These are phyloP conservation scores for Poeciliopsis gracilis DNA, from an alignment of 2,797 vertebrate species.

Conservation along the genomic window DNA sequence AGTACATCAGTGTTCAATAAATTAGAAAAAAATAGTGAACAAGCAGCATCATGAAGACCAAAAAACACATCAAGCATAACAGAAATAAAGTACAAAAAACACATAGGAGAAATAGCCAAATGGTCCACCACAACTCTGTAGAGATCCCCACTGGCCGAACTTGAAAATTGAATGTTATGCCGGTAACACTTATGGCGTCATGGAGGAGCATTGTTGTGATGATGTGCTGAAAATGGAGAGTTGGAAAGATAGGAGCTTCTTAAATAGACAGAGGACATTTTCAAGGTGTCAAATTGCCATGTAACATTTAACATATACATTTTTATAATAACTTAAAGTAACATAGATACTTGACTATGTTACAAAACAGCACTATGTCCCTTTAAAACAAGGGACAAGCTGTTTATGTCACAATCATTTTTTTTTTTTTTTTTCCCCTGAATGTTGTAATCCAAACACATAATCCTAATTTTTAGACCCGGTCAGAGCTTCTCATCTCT, in stretches of 20 bases:
- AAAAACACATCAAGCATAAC: not conserved
- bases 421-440: not conserved
- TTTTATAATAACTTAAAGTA: too few relatives aligned
- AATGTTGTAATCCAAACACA: slow-evolving; percentile 4
- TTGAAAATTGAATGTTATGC: too few relatives aligned
- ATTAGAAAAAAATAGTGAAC: not conserved
- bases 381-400: not conserved
- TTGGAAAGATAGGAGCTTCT: too few relatives aligned
- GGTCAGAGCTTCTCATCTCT: not conserved
- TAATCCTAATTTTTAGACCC: not conserved
- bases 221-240: too few relatives aligned
- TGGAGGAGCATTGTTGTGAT: too few relatives aligned
- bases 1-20: not conserved
- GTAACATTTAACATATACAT: too few relatives aligned
- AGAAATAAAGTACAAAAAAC: not conserved
- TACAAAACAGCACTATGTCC: too few relatives aligned
- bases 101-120: not conserved
- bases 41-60: not conserved
- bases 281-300: too few relatives aligned
- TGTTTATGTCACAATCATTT: not conserved
- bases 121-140: not conserved
- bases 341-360: too few relatives aligned
- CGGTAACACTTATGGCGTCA: too few relatives aligned
- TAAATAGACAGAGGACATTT: too few relatives aligned
- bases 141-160: not conserved